Base-by-base conservation (phyloP, 2,888 invertebrate species). In the Andrena bucephala region DNA sequence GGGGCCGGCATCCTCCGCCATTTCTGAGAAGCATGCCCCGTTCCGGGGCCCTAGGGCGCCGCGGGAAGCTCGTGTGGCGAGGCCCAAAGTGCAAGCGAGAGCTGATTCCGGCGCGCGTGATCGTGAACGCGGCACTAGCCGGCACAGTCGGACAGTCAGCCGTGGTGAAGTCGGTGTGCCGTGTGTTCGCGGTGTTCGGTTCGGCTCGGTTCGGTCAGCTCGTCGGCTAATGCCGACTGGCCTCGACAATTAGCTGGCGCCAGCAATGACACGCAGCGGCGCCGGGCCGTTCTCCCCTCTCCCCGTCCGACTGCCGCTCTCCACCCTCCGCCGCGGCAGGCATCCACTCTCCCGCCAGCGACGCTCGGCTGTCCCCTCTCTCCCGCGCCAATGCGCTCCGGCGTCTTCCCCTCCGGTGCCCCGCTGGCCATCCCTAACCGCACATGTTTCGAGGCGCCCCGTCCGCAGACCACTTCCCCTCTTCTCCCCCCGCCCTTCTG, bases 161-260 rank as follows among this genome's bases (percentile, higher is more conserved):
- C 76, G 73, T 57, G 52, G 57, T 67, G 63, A 71, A 72, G 84
- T 74, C 71, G 73, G 60, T 69, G 60, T 68, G 73, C 63, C 65
- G 31, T 48, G 60, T 29, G 20, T 29, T 65, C 80, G 57, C 62
- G 57, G 52, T 54, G 77, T 69, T 80, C 75, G 83, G 80, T 78
- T 90, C 90, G 90, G 85, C 81, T 88, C 83, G 85, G 89, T 87
- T 90, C 91, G 90, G 90, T 90, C 87, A 88, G 89, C 86, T 87
- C 87, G 87, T 89, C 90, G 91, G 91, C 86, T 91, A 89, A 91
- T 90, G 91, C 92, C 91, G 91, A 91, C 92, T 92, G 92, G 92
- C 92, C 92, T 92, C 92, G 92, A 92, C 92, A 93, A 93, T 92
- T 93, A 93, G 93, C 92, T 92, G 93, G 92, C 93, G 92, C 92